Base-by-base conservation (phyloP, 2,797 vertebrate genomes). In the Natrix natrix region DNA sequence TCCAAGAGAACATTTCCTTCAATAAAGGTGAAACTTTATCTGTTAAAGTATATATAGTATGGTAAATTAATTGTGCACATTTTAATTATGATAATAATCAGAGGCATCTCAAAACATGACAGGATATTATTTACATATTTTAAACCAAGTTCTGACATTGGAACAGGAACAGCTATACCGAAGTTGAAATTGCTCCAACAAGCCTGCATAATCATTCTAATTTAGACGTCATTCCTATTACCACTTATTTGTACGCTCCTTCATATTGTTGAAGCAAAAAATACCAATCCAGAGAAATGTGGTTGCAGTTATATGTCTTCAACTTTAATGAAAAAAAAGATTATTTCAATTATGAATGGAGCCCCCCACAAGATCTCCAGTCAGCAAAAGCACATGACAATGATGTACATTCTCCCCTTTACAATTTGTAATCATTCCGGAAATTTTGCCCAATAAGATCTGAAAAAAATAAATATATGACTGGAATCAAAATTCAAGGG, bases 71-170 rank as follows among this genome's bases (percentile, higher is more conserved):
- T 16, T 89, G 2, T 86, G 92, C 0, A 22, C 2, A 13, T 11
- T 4, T 86, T 43, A 78, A 91, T 91, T 95, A 88, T 8, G 32
- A 24, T 17, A 28, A 90, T 88, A 93, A 57, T 92, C 11, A 59
- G 57, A 93, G 88, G 28, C 78, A 66, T 90, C 59, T 90, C 59
- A 90, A 74, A 60, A 90, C 14, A 87, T 83, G 24, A 90, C 13
- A 91, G 86, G 92, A 92, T 93, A 87, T 5, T 66, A 0, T 94
- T 94, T 94, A 93, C 10, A 86, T 90, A 28, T 0, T 90, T 83
- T 63, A 13, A 91, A 87, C 43, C 17, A 52, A 63, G 69, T 86
- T 86, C 32, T 55, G 48, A 54, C 83, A 52, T 16, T 56, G 24
- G 57, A 24, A 92, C 28, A 22, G 69, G 66, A 56, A 32, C 32